These are phyloP conservation scores for Aulostomus chinensis DNA, from an alignment of 2,797 vertebrate genomes.

Conservation along the genomic window DNA sequence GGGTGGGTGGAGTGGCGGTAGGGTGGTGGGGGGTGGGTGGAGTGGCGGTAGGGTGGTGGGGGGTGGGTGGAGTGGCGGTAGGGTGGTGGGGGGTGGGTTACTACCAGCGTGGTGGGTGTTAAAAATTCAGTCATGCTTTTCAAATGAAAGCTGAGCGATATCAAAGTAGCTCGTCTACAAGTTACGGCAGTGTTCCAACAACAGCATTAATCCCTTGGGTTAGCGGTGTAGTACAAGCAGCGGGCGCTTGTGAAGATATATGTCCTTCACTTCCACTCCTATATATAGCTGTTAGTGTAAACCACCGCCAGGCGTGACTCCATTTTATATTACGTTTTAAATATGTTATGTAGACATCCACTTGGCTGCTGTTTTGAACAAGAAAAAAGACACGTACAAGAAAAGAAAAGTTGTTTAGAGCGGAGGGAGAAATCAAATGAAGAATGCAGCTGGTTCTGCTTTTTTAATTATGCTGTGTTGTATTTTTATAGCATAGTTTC, in stretches of 20 bases:
- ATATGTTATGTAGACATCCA: conserved; percentile 13
- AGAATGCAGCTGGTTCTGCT: conserved; percentile 51
- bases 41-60: no score
- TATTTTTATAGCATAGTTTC: conserved; percentile 63
- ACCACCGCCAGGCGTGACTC: background rate
- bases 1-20: no score
- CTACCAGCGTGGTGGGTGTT: background rate
- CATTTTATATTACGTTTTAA: conserved; percentile 9
- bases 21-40: conserved; percentile 17
- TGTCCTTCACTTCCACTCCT: background rate
- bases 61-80: no score
- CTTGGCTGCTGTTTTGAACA: conserved; percentile 24
- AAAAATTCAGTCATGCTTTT: conserved; percentile 17
- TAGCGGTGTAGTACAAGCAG: background rate
- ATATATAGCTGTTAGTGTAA: background rate
- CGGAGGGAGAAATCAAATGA: conserved; percentile 4
- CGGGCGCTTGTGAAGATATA: background rate
- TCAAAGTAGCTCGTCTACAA: conserved; percentile 7
- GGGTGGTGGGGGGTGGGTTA: conserved; percentile 16
- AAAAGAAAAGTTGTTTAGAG: conserved; percentile 51
- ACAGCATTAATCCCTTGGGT: background rate
- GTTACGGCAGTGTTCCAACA: background rate
- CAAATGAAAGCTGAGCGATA: conserved; percentile 9
- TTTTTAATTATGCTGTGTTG: conserved; percentile 59
- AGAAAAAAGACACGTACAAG: conserved; percentile 8